Evolutionary conservation across 1,140 invertebrate species (phyloP), one percentile per base, ranked within the genome.

Genomic region (Drosophila seguyi): DNA sequence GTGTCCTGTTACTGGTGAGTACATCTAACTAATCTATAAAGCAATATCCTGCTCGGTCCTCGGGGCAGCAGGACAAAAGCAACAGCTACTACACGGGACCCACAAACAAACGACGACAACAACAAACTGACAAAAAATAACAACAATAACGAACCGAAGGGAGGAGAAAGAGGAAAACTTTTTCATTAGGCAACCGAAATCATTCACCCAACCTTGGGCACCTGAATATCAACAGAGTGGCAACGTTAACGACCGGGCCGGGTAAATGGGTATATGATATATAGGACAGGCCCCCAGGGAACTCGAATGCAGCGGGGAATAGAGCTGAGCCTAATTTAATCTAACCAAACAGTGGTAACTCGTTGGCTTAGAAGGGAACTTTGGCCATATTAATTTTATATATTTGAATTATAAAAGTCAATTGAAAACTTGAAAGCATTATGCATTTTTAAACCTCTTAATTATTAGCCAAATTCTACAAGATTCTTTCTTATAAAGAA

Each of bases 1-100:
- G 95, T 95, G 56, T 95, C 95, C 75, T 95, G 95, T 93, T 95
- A 95, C 93, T 95, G 95, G 95, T 94, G 92, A 94, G 94, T 93
- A 68, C 18, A 52, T 34, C 14, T 18, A 38, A 11, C 16, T 16
- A 41, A n/a, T 41, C 42, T 6, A 25, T 45, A 39, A 31, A 47
- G n/a, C 25, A n/a, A 27, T 36, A 25, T 50, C 53, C 48, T 68
- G 41, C 25, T 27, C n/a, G 14, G 18, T 22, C 68, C 52, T 20
- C 14, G 38, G 69, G 45, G 45, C 45, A 11, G 59, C 68, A 38
- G 52, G 34, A 38, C 39, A 42, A 59, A 48, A 76, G 74, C 73
- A 77, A 77, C 75, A 77, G 74, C 71, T 50, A 60, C 50, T n/a
- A 55, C 59, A n/a, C n/a, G n/a, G 18, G 18, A 47, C 31, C 31